Conservation (phyloP, 2,888 invertebrate species). For the Caenorhabditis doughertyi region DNA sequence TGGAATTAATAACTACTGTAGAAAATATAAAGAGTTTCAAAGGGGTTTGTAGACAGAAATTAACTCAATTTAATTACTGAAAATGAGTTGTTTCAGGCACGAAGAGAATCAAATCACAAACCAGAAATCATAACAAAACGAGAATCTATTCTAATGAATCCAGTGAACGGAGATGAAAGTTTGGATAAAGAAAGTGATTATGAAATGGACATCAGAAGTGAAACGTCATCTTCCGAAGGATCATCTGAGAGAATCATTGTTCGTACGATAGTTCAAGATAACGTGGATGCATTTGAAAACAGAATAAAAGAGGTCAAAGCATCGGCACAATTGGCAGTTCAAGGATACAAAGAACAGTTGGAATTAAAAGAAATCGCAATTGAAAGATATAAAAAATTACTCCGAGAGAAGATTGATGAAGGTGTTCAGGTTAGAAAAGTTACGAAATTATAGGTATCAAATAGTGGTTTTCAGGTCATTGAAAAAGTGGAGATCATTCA, state of each 20-base stretch:
- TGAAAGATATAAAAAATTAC: slow-evolving; percentile 72
- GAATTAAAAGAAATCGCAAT: slow-evolving; percentile 75
- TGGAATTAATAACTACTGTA: slow-evolving; percentile 61
- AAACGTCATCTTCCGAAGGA: slow-evolving; percentile 28
- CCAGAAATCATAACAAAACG: slow-evolving; percentile 4
- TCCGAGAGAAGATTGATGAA: slow-evolving; percentile 66
- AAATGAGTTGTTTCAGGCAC: slow-evolving; percentile 2
- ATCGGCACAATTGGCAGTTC: slow-evolving; percentile 74
- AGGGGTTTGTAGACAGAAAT: slow-evolving; percentile 6
- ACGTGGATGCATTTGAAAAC: slow-evolving; percentile 72
- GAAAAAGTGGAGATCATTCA: slow-evolving; percentile 50
- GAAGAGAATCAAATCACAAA: slow-evolving; percentile 26
- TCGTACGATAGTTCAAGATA: slow-evolving; percentile 75
- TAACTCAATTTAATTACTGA: neutral
- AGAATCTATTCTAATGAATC: neutral
- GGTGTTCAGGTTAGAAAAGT: slow-evolving; percentile 44
- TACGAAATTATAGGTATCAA: neutral
- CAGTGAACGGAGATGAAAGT: slow-evolving; percentile 28
- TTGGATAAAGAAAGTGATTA: slow-evolving; percentile 65
- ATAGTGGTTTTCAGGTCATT: slow-evolving; percentile 16
- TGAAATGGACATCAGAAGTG: slow-evolving; percentile 65
- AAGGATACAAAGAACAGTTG: slow-evolving; percentile 79
- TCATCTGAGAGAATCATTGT: slow-evolving; percentile 54
- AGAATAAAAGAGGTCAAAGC: slow-evolving; percentile 72
- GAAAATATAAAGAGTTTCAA: slow-evolving; percentile 59